Base-by-base conservation (phyloP, 2,888 invertebrate species). In the Podabrus alpinus region DNA sequence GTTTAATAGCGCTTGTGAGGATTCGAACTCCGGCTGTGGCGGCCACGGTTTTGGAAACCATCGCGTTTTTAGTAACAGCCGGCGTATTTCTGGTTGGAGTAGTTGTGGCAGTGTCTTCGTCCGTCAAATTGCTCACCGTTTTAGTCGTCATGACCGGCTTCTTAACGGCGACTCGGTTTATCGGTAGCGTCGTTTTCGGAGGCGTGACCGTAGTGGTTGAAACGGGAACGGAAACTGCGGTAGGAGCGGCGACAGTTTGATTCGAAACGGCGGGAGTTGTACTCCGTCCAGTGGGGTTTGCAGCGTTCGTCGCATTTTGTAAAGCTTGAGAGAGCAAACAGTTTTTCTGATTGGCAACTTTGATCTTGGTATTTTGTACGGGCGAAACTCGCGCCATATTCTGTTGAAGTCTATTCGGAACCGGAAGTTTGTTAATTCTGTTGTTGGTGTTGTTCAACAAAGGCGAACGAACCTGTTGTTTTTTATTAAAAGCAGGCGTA, bases 81-180 rank as follows among this genome's bases (percentile, higher is more conserved):
- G 78, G 67, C 62, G 80, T 75, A 68, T 73, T 72, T 13, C 78
- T 60, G 5, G 72, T 69, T n/a, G 72, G 29, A 15, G 61, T 11
- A 19, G 3, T 19, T 3, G 29, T 11, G 9, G 69, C 19, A 1
- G 59, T 21, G 25, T 94, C 95, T 82, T 95, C 95, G 77, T 94
- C 94, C 0, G 95, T 95, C 73, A 95, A 88, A 86, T 95, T 95
- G 67, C 93, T 92, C 29, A 92, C 89, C 24, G 87, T 82, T 77
- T 86, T 87, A 80, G 88, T 21, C 15, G 69, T 17, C 4, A 64
- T 17, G 4, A 59, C 66, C 0, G 45, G 45, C 29, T 24, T 19
- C 3, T 67, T 68, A 10, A 59, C 45, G 15, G 16, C 17, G 5
- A 66, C 21, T 60, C 17, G 66, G n/a, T 19, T 67, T 4, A 15